phyloP scores from a whole-genome alignment of 92 coral and sea anemone species.

The Porites evermanni region DNA sequence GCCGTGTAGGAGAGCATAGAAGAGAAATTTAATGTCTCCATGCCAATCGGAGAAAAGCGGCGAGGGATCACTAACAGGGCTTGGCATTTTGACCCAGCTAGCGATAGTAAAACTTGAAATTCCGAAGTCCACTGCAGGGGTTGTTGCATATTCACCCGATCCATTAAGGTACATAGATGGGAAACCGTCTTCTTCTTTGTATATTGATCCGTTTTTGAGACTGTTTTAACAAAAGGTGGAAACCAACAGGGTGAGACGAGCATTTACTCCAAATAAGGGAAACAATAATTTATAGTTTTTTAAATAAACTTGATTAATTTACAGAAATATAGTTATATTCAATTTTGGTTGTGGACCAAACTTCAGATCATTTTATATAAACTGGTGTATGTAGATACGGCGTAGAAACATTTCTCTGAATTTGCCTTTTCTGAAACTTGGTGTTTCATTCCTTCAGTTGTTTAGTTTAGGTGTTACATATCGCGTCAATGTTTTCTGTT shows the following conservation, averaged over 20 bases:
- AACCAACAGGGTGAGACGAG: background rate
- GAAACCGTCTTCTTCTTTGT: conserved; percentile 1
- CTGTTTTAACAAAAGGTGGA: background rate
- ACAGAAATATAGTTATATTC: too few species aligned
- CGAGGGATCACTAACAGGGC: background rate
- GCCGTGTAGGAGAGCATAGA: background rate
- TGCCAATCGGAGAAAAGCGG: conserved; percentile 7
- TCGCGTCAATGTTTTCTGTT: background rate
- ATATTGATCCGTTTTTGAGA: background rate
- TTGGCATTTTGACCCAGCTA: conserved; percentile 13
- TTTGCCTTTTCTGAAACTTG: too few species aligned
- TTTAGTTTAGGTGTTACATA: too few species aligned
- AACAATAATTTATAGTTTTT: too few species aligned
- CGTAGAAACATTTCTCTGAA: too few species aligned
- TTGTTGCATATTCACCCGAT: conserved; percentile 11
- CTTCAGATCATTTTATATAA: too few species aligned
- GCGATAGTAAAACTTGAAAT: conserved; percentile 11
- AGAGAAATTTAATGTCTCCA: background rate
- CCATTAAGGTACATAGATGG: conserved; percentile 7
- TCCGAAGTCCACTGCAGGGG: conserved; percentile 21
- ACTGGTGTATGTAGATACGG: too few species aligned
- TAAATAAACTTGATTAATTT: too few species aligned
- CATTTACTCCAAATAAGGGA: background rate
- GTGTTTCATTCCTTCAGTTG: too few species aligned
- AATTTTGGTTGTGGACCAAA: too few species aligned